Evolutionary conservation across 2,113 vertebrate species (phyloP), one percentile per base, ranked within the genome.

Genomic region (Alaudala cheleensis): DNA sequence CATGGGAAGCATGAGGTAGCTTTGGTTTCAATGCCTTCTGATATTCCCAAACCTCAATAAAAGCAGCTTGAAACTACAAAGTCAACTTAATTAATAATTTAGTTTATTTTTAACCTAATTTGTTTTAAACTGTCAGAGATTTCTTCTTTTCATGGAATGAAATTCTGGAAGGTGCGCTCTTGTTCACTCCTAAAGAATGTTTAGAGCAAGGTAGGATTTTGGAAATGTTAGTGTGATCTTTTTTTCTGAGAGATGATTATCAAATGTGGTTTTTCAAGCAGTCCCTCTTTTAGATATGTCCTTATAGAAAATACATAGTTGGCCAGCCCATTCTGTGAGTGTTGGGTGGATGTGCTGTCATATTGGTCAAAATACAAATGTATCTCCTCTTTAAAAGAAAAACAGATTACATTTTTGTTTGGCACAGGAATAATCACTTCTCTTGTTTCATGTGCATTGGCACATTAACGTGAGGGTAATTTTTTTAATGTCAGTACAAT

Each of bases 391-490:
- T 73, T 50, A 58, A 61, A 86, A 51, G 34, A 54, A 81, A 78
- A 90, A 11, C 47, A 58, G 14, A 31, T 73, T 42, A 11, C 6
- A 6, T 58, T 92, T 80, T 56, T 29, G 10, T 60, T 61, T 49
- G 20, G 37, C 33, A 28, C 25, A 37, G 54, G 22, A 77, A 26
- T 80, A 82, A 65, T 72, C 4, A 12, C n/a, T 82, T 86, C 6
- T 67, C 2, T 67, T 67, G 24, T 65, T 88, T 83, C 9, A 2
- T 44, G 37, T 61, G 47, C 58, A 62, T 42, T 22, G 20, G 5
- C 40, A 39, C 0, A 3, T 90, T 72, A 61, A 49, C 0, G 0
- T 65, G 31, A 82, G 7, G 12, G 28, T 40, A 9, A 58, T 70
- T 86, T 58, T 81, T 71, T 78, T 22, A 49, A 34, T 28, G 25